Evolutionary conservation across 53 echinoderm and acorn worm species (phyloP).

Genomic region (Crossaster papposus): DNA sequence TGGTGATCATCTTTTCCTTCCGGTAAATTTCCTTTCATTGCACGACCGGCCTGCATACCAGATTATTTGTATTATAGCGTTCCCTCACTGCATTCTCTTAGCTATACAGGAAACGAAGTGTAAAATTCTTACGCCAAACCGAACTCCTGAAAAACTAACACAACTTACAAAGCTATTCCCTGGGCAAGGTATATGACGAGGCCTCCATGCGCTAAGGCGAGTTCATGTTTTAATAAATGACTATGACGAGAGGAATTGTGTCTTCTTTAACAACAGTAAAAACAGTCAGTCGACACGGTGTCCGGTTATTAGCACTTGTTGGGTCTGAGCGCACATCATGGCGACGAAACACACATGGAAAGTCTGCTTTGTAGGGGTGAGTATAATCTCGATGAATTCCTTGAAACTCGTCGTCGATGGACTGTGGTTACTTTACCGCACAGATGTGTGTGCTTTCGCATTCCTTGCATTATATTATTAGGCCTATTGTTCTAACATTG

Average conservation of each 20-base stretch:
- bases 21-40: background rate
- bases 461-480: no score
- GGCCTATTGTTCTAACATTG: no score
- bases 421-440: no score
- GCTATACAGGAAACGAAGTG: no score
- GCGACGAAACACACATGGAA: conserved; percentile 38
- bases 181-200: background rate
- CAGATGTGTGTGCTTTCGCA: background rate
- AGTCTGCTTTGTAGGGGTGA: conserved; percentile 69
- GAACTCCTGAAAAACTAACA: no score
- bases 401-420: background rate
- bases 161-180: background rate
- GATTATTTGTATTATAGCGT: no score
- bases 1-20: background rate
- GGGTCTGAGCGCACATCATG: background rate
- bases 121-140: no score
- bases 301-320: background rate
- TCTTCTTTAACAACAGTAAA: background rate
- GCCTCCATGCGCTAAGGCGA: background rate
- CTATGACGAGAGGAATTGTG: background rate
- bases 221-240: background rate
- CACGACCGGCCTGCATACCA: background rate
- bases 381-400: conserved; percentile 3
- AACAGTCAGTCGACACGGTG: background rate
- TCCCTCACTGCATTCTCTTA: no score